Evolutionary conservation across 2,888 invertebrate genomes (phyloP), one percentile per base, ranked within the genome.

Genomic region (Osmoderma eremita): DNA sequence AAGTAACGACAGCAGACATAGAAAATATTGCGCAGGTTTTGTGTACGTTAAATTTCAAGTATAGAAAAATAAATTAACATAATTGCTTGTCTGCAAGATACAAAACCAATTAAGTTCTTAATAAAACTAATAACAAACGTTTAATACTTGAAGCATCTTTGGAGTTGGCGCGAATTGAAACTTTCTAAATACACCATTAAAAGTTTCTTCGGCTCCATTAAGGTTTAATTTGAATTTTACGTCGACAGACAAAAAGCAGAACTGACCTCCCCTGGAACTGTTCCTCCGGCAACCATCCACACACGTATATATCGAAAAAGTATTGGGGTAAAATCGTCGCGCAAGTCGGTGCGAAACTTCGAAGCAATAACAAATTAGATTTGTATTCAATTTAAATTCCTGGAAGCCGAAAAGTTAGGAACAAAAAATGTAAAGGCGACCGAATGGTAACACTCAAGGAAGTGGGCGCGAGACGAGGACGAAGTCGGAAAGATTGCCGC

Each of bases 371-470:
- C 72, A 72, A 72, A 72, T 72, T 72, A 72, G 73, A 74, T 75
- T 75, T 74, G 73, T 73, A 74, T 74, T 75, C 75, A 71, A 75
- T 75, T 74, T 75, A 69, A 72, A 72, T 63, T 70, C 70, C 65
- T 69, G 67, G 70, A 69, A 41, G 69, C 64, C 48, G 68, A 68
- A 71, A 71, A 70, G 62, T 71, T 71, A 50, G 64, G 54, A 67
- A 69, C 63, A 70, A 69, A 68, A 62, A 71, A 67, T 12, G 20
- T 18, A 48, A 20, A 17, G 15, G 17, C 45, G 18, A 45, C n/a
- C 45, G 18, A 48, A 24, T 17, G 58, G 15, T 45, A 18, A 24
- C 62, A 30, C 50, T 17, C 17, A 38, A 38, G 17, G 48, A 49
- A 62, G 62, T 20, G 61, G 22, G 65, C 58, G 48, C 36, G 62